These are phyloP conservation scores for Ceratoteleas bidentatus DNA, from an alignment of 1,140 invertebrate genomes.

Conservation along the genomic window DNA sequence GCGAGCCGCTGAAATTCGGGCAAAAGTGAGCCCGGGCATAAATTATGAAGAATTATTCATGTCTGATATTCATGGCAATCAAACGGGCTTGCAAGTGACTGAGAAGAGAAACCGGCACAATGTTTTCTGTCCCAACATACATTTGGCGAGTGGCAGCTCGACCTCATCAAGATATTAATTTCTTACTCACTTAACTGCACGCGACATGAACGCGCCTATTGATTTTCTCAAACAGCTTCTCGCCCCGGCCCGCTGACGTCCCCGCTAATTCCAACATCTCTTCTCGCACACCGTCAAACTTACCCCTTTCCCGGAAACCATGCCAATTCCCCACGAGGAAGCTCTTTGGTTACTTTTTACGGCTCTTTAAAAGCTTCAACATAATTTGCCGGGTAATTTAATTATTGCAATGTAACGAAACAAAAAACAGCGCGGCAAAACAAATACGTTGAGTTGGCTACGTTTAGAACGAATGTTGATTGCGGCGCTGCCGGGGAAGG, in stretches of 20 bases:
- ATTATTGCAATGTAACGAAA: constrained; percentile 75
- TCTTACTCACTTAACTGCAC: constrained; percentile 79
- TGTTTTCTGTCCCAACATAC: constrained; percentile 63
- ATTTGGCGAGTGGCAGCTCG: constrained; percentile 70
- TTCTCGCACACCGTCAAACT: constrained; percentile 67
- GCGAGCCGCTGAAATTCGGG: background rate
- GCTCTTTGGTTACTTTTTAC: constrained; percentile 72
- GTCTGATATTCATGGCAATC: constrained; percentile 51
- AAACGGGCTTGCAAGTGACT: constrained; percentile 46
- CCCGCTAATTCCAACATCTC: constrained; percentile 59
- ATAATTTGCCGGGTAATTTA: constrained; percentile 76
- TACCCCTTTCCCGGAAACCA: constrained; percentile 71
- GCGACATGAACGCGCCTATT: constrained; percentile 78
- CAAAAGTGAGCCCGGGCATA: constrained; percentile 21
- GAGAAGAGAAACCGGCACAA: constrained; percentile 46
- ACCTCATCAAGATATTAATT: constrained; percentile 80
- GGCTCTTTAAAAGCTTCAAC: constrained; percentile 74
- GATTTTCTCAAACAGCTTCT: constrained; percentile 75
- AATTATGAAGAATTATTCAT: constrained; percentile 57
- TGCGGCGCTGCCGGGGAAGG: no score
- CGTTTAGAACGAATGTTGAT: constrained; percentile 44
- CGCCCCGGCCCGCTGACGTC: constrained; percentile 19
- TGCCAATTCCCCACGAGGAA: constrained; percentile 64
- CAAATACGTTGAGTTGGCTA: constrained; percentile 39
- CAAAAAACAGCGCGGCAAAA: constrained; percentile 28